A percentile compares a stretch with the other conserved stretches of the same genome.
Evolutionary conservation across 2,113 vertebrate genomes (phyloP).

Genomic region (Gracilinanus agilis): DNA sequence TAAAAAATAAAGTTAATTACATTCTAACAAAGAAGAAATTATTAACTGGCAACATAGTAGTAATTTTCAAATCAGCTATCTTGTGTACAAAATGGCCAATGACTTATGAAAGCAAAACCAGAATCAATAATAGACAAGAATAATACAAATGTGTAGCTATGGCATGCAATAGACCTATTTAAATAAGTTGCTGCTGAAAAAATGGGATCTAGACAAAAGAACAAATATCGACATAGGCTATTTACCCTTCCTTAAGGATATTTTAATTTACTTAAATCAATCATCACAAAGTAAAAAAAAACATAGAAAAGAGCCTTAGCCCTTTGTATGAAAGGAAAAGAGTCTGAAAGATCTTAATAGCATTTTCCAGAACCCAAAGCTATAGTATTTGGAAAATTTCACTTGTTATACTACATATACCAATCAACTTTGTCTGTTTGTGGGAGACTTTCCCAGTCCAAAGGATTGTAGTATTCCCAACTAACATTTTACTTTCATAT

Average conservation of each 20-base stretch:
- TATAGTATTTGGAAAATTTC: fast-evolving
- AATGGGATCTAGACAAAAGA: not conserved
- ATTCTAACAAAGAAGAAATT: not conserved
- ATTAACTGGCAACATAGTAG: not conserved
- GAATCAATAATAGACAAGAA: not conserved
- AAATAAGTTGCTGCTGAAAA: not conserved
- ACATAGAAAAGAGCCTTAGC: not conserved
- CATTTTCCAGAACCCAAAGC: conserved; percentile 8
- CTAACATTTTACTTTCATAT: conserved; percentile 40
- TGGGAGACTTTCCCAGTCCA: conserved; percentile 12
- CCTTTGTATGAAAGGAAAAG: conserved; percentile 9
- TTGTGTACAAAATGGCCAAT: not conserved
- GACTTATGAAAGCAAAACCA: not conserved
- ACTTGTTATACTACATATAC: not conserved
- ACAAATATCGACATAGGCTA: not conserved
- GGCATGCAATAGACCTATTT: not conserved
- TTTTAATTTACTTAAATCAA: not conserved
- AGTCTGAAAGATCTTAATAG: not conserved
- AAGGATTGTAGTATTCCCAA: not conserved
- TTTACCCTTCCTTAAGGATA: not conserved
- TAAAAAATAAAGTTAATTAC: not conserved
- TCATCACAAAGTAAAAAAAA: not conserved
- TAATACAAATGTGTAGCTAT: not conserved
- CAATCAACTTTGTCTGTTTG: conserved; percentile 23
- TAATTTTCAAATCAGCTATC: not conserved